These are phyloP conservation scores for Eumerus sabulonum DNA, from an alignment of 2,888 invertebrate species.

Conservation along the genomic window DNA sequence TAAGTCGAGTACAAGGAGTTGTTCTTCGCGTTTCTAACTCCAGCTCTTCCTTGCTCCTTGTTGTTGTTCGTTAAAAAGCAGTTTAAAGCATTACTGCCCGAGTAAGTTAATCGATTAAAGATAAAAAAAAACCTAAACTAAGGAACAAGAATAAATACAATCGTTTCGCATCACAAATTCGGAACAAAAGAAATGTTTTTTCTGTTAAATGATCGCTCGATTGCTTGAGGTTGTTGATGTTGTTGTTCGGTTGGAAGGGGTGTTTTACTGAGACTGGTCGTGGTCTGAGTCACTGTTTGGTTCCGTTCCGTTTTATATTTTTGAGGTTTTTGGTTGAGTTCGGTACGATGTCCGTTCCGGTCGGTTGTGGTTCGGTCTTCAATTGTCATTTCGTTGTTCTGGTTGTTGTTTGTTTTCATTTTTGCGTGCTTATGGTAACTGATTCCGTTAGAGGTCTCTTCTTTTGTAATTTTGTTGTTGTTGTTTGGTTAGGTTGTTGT, in stretches of 20 bases:
- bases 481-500: conserved; percentile 26
- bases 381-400: conserved; percentile 42
- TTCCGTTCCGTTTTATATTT: conserved; percentile 48
- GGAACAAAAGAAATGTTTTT: conserved; percentile 18
- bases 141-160: conserved; percentile 43
- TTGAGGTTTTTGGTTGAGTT: conserved; percentile 14
- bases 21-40: too few species aligned
- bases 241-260: conserved; percentile 27
- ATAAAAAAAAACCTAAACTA: conserved; percentile 2
- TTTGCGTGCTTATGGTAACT: conserved; percentile 7
- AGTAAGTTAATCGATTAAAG: conserved; percentile 1
- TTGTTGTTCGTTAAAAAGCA: neutral
- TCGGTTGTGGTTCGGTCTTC: conserved; percentile 39
- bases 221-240: conserved; percentile 1
- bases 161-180: conserved; percentile 42
- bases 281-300: conserved; percentile 56
- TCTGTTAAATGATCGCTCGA: neutral
- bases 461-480: conserved; percentile 42
- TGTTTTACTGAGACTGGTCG: conserved; percentile 39
- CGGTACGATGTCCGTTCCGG: conserved; percentile 41
- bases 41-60: neutral
- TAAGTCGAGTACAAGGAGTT: conserved; percentile 13
- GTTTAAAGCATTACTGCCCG: conserved; percentile 3
- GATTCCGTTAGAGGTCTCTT: conserved; percentile 46
- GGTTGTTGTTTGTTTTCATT: conserved; percentile 23